Conservation (phyloP, 2,113 vertebrate species). For the Chamaetylas fuelleborni region DNA sequence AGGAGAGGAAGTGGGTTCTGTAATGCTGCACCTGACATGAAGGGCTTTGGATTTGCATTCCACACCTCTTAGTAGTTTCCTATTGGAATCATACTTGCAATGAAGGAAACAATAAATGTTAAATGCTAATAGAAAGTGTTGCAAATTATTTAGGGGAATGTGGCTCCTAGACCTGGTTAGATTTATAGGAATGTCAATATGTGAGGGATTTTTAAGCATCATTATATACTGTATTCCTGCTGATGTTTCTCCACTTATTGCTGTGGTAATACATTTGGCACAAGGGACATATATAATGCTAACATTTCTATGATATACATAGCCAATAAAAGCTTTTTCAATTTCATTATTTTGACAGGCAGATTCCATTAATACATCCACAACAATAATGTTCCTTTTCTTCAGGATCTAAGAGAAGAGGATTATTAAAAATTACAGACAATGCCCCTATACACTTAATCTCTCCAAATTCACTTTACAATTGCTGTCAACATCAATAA, state of each 20-base stretch:
- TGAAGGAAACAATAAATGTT: not conserved
- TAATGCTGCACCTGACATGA: not conserved
- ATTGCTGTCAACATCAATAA: constrained; percentile 50
- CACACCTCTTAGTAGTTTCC: not conserved
- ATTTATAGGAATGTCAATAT: not conserved
- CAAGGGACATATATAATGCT: constrained; percentile 46
- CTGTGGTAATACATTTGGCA: constrained; percentile 53
- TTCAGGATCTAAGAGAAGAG: not conserved
- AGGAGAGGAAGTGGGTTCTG: not conserved
- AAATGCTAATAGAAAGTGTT: not conserved
- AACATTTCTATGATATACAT: constrained; percentile 52
- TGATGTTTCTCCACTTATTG: constrained; percentile 32
- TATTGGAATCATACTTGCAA: not conserved
- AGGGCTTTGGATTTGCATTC: not conserved
- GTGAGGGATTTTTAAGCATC: constrained; percentile 14
- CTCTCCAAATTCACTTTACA: constrained; percentile 50
- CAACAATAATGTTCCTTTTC: not conserved
- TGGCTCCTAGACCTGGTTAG: not conserved
- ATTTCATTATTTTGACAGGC: constrained; percentile 56
- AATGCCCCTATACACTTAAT: constrained; percentile 15
- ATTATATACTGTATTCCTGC: not conserved
- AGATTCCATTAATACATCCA: constrained; percentile 49
- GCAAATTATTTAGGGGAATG: not conserved
- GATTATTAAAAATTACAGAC: constrained; percentile 52
- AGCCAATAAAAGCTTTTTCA: constrained; percentile 15